phyloP scores from a whole-genome alignment of 2,888 invertebrate genomes.

The Gandaritis pyraliata region DNA sequence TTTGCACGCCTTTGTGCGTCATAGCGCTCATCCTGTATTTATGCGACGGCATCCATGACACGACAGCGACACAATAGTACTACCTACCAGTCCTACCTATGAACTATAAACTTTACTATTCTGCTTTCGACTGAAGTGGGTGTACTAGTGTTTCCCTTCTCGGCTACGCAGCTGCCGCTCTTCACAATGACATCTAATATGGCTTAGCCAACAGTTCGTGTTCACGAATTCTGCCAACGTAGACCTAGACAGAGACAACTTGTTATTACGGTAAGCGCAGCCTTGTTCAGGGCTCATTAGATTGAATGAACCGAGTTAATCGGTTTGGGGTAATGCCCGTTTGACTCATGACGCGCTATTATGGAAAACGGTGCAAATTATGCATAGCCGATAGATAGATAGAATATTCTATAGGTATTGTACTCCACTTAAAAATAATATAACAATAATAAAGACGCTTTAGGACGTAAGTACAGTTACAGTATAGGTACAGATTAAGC shows the following conservation, averaged over 20 bases:
- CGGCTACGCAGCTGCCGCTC: slow-evolving; percentile 33
- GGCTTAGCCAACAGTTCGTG: slow-evolving; percentile 36
- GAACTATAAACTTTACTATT: too few species aligned
- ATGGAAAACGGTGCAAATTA: slow-evolving; percentile 30
- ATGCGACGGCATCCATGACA: slow-evolving; percentile 21
- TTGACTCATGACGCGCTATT: slow-evolving; percentile 30
- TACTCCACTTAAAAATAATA: too few species aligned
- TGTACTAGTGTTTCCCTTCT: slow-evolving; percentile 10
- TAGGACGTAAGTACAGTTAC: too few species aligned
- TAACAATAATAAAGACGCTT: too few species aligned
- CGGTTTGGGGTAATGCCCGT: slow-evolving; percentile 32
- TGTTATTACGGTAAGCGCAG: slow-evolving; percentile 35
- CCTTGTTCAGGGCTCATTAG: slow-evolving; percentile 33
- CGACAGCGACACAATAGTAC: slow-evolving; percentile 10
- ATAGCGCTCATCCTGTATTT: slow-evolving; percentile 29
- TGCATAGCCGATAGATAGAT: slow-evolving; percentile 26
- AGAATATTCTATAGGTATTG: too few species aligned
- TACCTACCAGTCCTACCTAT: not conserved
- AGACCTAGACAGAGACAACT: slow-evolving; percentile 33
- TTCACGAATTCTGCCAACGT: slow-evolving; percentile 39
- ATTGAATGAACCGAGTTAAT: slow-evolving; percentile 29
- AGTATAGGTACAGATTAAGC: slow-evolving; percentile 25
- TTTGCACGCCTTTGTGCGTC: slow-evolving; percentile 29
- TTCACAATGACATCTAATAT: slow-evolving; percentile 42
- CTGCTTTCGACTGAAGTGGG: too few species aligned